These are phyloP conservation scores for Nipponia nippon DNA, from an alignment of 2,113 vertebrate genomes.

Conservation along the genomic window DNA sequence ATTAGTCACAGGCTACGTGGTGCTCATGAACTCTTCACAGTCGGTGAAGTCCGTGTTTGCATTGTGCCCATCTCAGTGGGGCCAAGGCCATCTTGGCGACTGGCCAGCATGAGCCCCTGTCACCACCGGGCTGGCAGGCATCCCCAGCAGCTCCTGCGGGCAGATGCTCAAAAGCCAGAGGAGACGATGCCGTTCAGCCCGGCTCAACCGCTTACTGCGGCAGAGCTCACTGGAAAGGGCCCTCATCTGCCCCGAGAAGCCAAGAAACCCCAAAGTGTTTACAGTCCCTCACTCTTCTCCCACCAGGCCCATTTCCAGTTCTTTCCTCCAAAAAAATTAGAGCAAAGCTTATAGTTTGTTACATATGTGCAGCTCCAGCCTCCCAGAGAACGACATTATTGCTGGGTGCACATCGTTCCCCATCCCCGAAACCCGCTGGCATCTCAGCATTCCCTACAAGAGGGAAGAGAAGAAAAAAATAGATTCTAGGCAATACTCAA, in stretches of 20 bases:
- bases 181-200: not conserved
- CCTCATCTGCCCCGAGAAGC: not conserved
- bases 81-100: accelerated
- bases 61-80: accelerated
- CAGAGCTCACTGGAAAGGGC: not conserved
- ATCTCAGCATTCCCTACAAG: not conserved
- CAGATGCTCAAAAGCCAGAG: not conserved
- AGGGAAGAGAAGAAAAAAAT: not conserved
- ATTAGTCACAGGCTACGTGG: accelerated
- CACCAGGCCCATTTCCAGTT: not conserved
- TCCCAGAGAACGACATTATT: accelerated
- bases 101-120: accelerated
- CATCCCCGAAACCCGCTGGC: accelerated
- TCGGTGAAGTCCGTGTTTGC: accelerated
- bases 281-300: not conserved
- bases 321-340: not conserved
- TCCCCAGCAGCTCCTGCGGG: accelerated
- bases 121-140: accelerated
- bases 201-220: accelerated
- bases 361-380: not conserved
- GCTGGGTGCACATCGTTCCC: accelerated
- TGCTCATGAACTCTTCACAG: accelerated
- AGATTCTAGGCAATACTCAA: not conserved
- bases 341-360: not conserved
- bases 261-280: not conserved